Percentiles rank a stretch among this genome's conserved stretches.
phyloP scores from a whole-genome alignment of 2,888 invertebrate genomes.

The Tortrix viridana region DNA sequence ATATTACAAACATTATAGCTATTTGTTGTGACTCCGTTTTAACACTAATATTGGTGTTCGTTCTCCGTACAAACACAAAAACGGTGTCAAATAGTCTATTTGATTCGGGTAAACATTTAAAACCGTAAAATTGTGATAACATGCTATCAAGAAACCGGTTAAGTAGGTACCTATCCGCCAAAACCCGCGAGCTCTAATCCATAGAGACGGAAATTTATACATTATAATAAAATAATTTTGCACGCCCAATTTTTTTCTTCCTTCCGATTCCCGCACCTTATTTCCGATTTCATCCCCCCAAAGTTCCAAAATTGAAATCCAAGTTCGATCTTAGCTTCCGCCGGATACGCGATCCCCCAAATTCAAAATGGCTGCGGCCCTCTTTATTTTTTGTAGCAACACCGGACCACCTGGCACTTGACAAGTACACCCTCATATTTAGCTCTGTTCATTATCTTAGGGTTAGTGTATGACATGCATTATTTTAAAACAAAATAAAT shows the following conservation, averaged over 20 bases:
- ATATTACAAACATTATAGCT: too few relatives aligned
- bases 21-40: neutral
- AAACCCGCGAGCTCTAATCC: too few relatives aligned
- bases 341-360: conserved; percentile 27
- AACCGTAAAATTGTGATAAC: neutral
- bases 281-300: conserved; percentile 22
- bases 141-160: too few relatives aligned
- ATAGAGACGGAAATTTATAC: too few relatives aligned
- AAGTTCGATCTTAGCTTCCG: conserved; percentile 27
- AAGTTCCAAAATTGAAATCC: conserved; percentile 11
- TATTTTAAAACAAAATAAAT: neutral
- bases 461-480: neutral
- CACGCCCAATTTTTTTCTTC: neutral
- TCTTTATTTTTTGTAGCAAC: conserved; percentile 22
- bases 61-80: neutral
- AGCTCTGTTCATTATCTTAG: conserved; percentile 6
- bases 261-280: conserved; percentile 10
- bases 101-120: neutral
- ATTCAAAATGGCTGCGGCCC: conserved; percentile 36
- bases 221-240: neutral
- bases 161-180: too few relatives aligned
- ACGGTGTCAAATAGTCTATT: neutral
- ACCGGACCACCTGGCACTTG: conserved; percentile 27
- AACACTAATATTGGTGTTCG: conserved; percentile 6
- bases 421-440: conserved; percentile 10